Conservation (phyloP, 1,140 invertebrate genomes). For the Procambarus clarkii region DNA sequence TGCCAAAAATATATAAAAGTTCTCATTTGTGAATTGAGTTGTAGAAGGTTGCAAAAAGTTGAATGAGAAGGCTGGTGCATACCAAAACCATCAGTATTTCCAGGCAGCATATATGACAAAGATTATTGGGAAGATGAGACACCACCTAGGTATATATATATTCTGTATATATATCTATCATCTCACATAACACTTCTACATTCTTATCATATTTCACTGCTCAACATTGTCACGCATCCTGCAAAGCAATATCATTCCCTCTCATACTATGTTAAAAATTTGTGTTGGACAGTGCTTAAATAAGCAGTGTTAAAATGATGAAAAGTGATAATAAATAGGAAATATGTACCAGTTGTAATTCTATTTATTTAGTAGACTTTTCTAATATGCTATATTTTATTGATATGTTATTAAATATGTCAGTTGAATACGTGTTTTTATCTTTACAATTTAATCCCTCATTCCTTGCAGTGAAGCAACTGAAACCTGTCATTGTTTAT, state of each 20-base stretch:
- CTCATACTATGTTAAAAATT: not conserved
- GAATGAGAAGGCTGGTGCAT: no score
- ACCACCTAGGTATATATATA: no score
- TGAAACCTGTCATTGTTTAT: no score
- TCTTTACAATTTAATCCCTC: not conserved
- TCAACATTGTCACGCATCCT: not conserved
- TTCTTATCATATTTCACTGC: not conserved
- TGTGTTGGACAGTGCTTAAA: not conserved
- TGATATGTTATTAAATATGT: not conserved
- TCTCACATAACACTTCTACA: not conserved
- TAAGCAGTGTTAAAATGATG: not conserved
- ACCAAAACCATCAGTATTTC: no score
- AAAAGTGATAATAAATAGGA: not conserved
- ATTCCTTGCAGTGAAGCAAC: no score
- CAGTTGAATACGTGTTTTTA: not conserved
- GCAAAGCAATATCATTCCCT: no score
- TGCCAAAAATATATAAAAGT: no score
- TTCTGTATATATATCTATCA: not conserved
- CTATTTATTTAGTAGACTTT: slow-evolving; percentile 8
- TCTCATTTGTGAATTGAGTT: no score
- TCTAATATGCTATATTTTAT: not conserved
- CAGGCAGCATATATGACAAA: no score
- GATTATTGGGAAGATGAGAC: no score
- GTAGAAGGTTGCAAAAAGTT: no score
- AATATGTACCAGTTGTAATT: not conserved